Base-by-base conservation (phyloP, 1,140 invertebrate species). In the Cydia amplana region DNA sequence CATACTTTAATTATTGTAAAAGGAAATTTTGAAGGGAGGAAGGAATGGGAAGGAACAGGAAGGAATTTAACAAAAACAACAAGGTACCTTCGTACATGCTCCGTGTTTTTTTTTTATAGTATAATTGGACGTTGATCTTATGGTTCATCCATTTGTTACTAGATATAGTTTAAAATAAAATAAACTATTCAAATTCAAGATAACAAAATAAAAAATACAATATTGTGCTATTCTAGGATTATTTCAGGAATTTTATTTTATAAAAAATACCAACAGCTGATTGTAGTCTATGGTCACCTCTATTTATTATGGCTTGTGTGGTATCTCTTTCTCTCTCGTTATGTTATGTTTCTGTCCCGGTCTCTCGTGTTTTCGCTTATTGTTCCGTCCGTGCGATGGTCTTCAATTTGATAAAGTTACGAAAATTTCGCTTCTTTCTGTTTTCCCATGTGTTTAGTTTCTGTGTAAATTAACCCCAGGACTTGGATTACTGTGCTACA, bases 351-450 rank as follows among this genome's bases (percentile, higher is more conserved):
- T n/a, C 60, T 73, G 4, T 75, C 75, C 80, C 77, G 7, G 14
- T 72, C 10, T 75, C 81, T 74, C 40, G 67, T 46, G 81, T 82
- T 75, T 86, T 88, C 83, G 83, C 84, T 86, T 88, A 85, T 86
- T 87, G 84, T 87, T 89, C 82, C 80, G 84, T 86, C 80, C 82
- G 65, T 36, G 65, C 65, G 82, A 83, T 85, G 80, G 82, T 83
- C 74, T 84, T 89, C 81, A 77, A 80, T 86, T 87, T 85, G 83
- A 80, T 77, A 78, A 78, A 83, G 82, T 80, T 87, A 85, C 82
- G 80, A 82, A 87, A 86, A 88, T 82, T 85, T 84, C 77, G 67
- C 73, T 80, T 80, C 74, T 84, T 80, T 80, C 80, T 78, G 77
- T 74, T 49, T 76, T 82, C 82, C 84, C 72, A 77, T 73, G 83